phyloP scores from a whole-genome alignment of 2,888 invertebrate genomes.

The Spilosoma lubricipeda region DNA sequence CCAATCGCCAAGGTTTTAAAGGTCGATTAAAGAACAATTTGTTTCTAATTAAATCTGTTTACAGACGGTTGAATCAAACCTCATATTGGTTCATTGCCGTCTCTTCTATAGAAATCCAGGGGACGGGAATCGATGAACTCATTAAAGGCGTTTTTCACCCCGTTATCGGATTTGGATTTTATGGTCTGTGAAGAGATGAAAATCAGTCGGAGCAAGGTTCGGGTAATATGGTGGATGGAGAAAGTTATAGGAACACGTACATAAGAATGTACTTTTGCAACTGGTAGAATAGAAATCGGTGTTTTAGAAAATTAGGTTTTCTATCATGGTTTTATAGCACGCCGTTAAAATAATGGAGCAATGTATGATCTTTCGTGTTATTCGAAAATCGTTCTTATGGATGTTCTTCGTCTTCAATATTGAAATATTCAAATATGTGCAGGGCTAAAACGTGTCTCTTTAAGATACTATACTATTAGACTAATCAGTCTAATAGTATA shows the following conservation, averaged over 20 bases:
- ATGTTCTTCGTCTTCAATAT: background rate
- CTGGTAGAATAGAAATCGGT: background rate
- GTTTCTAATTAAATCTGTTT: background rate
- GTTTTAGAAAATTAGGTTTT: background rate
- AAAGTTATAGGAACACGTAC: background rate
- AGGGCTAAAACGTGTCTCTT: too few species aligned
- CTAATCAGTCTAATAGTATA: too few species aligned
- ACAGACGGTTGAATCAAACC: background rate
- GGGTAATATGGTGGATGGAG: background rate
- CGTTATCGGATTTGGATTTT: constrained; percentile 14
- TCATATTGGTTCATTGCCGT: background rate
- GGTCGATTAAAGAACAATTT: background rate
- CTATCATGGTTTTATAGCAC: background rate
- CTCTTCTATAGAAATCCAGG: background rate
- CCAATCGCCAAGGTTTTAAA: too few species aligned
- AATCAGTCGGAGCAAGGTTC: background rate
- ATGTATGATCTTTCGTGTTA: background rate
- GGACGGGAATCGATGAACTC: background rate
- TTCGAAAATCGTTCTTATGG: background rate
- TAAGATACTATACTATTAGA: too few species aligned
- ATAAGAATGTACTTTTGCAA: background rate
- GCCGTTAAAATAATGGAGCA: background rate
- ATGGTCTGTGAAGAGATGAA: constrained; percentile 1
- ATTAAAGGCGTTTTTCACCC: constrained; percentile 3
- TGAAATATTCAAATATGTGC: too few species aligned